A percentile compares a stretch with the other conserved stretches of the same genome.
Evolutionary conservation across 35 echinoderm and acorn worm species (phyloP).

Genomic region (Anneissia japonica): DNA sequence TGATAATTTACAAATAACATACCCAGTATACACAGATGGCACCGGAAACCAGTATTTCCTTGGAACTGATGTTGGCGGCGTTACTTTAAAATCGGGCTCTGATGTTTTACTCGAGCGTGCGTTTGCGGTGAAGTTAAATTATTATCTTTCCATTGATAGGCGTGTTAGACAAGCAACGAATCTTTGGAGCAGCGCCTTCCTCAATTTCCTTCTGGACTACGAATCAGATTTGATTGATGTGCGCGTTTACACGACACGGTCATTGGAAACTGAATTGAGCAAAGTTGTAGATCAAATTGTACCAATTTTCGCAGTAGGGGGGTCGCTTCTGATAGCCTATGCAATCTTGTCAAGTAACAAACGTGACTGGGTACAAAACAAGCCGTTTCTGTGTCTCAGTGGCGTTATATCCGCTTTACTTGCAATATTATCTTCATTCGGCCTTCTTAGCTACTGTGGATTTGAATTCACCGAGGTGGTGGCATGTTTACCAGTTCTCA

Average conservation of each 20-base stretch:
- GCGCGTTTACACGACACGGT: slow-evolving; percentile 28
- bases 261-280: slow-evolving; percentile 52
- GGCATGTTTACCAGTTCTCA: slow-evolving; percentile 85
- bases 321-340: slow-evolving; percentile 72
- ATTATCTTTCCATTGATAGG: neutral
- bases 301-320: slow-evolving; percentile 57
- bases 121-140: neutral
- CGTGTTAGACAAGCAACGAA: slow-evolving; percentile 23
- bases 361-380: slow-evolving; percentile 91
- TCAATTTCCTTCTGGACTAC: slow-evolving; percentile 50
- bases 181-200: slow-evolving; percentile 58
- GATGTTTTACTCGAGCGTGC: neutral
- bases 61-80: neutral
- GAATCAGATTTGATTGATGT: slow-evolving; percentile 43
- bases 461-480: slow-evolving; percentile 80
- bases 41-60: neutral
- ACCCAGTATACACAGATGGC: slow-evolving; percentile 24
- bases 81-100: neutral
- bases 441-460: slow-evolving; percentile 57
- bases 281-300: slow-evolving; percentile 58
- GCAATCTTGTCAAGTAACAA: slow-evolving; percentile 90
- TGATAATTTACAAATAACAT: slow-evolving; percentile 45
- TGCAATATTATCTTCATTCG: slow-evolving; percentile 68
- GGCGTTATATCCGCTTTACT: slow-evolving; percentile 80
- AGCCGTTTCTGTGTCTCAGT: slow-evolving; percentile 79